Percentiles rank a stretch among this genome's conserved stretches.
Evolutionary conservation across 2,888 invertebrate species (phyloP).

Genomic region (Sinhomidia bicolor): DNA sequence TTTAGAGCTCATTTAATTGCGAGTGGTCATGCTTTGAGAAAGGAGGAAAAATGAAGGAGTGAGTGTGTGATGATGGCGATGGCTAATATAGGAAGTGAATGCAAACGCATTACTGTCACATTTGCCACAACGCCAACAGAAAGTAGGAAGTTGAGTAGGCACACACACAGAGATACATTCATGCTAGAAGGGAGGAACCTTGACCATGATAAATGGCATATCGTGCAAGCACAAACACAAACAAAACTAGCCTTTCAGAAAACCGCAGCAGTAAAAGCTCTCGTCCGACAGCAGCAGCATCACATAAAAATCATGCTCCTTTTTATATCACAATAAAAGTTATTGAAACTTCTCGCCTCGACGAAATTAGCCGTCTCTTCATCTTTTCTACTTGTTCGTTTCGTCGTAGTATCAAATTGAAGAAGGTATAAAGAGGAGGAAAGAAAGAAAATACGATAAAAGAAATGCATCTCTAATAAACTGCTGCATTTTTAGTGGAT

Average conservation of each 20-base stretch:
- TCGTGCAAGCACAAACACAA: slow-evolving; percentile 50
- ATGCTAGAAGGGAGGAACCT: slow-evolving; percentile 60
- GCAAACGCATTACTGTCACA: slow-evolving; percentile 49
- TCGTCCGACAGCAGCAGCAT: slow-evolving; percentile 5
- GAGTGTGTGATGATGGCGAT: no score
- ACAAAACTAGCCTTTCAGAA: slow-evolving; percentile 28
- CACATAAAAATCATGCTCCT: slow-evolving; percentile 45
- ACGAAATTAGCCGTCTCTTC: slow-evolving; percentile 30
- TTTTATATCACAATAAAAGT: slow-evolving; percentile 47
- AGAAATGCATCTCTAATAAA: not conserved
- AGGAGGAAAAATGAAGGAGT: slow-evolving; percentile 5
- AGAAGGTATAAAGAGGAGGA: no score
- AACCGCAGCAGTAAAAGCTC: slow-evolving; percentile 37
- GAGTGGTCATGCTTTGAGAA: slow-evolving; percentile 44
- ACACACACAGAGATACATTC: not conserved
- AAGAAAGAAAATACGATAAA: not conserved
- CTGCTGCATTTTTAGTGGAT: not conserved
- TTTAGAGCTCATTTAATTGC: slow-evolving; percentile 45
- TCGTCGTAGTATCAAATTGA: not conserved
- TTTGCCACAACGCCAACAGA: slow-evolving; percentile 22
- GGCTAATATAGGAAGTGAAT: slow-evolving; percentile 50
- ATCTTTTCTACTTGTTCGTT: not conserved
- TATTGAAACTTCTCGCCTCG: slow-evolving; percentile 57
- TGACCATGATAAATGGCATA: slow-evolving; percentile 65
- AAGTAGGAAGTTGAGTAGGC: slow-evolving; percentile 21